These are phyloP conservation scores for Pelochelys cantorii DNA, from an alignment of 2,797 vertebrate genomes.

Conservation along the genomic window DNA sequence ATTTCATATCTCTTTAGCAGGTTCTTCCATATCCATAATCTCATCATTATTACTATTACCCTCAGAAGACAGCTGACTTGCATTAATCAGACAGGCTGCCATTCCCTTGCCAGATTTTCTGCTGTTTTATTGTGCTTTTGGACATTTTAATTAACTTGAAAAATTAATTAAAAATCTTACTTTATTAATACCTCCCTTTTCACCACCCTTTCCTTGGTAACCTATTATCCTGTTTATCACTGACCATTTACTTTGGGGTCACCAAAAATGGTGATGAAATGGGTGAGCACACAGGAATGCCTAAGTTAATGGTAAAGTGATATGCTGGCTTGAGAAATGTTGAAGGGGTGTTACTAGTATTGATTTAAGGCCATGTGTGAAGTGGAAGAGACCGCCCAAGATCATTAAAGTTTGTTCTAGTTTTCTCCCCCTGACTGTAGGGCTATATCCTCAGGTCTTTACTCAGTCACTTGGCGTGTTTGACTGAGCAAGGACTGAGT, in stretches of 20 bases:
- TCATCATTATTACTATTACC: constrained; percentile 86
- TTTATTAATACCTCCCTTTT: constrained; percentile 81
- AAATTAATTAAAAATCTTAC: constrained; percentile 86
- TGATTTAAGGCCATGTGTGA: not conserved
- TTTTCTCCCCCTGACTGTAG: constrained; percentile 7
- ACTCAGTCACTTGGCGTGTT: not conserved
- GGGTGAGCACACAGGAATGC: constrained; percentile 8
- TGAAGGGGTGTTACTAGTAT: not conserved
- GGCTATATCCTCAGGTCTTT: constrained; percentile 2
- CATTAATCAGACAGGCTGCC: constrained; percentile 85
- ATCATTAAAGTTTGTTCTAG: constrained; percentile 41
- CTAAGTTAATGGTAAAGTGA: constrained; percentile 18
- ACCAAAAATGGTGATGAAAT: constrained; percentile 4
- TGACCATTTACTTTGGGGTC: constrained; percentile 76
- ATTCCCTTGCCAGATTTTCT: constrained; percentile 85
- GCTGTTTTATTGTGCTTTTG: constrained; percentile 87
- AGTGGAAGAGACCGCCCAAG: constrained; percentile 22
- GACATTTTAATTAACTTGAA: constrained; percentile 88
- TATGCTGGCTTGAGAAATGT: not conserved
- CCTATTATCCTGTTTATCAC: constrained; percentile 77
- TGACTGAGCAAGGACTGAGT: constrained; percentile 13
- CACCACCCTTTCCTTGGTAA: constrained; percentile 67
- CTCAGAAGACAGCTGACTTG: constrained; percentile 85
- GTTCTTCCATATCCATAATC: constrained; percentile 85
- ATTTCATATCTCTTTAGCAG: constrained; percentile 84